Conservation (phyloP, 2,113 vertebrate species). For the Tursiops truncatus region DNA sequence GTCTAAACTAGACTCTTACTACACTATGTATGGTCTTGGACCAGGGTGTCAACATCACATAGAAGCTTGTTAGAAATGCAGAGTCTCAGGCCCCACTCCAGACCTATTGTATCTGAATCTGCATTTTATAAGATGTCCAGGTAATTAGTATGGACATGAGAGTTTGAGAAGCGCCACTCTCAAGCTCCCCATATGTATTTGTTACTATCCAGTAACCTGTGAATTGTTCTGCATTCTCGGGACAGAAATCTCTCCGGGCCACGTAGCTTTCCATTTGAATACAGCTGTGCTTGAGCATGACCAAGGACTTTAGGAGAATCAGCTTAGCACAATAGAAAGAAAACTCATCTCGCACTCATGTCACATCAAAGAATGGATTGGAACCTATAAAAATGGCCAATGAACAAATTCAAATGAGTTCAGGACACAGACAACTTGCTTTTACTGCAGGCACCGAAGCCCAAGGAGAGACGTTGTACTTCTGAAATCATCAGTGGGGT, state of each 20-base stretch:
- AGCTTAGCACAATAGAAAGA: neutral
- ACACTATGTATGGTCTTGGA: too few relatives aligned
- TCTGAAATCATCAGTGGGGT: neutral
- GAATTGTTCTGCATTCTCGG: neutral
- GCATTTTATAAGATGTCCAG: neutral
- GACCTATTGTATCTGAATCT: neutral
- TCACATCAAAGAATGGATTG: neutral
- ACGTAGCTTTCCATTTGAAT: neutral
- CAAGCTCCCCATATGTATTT: neutral
- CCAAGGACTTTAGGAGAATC: neutral
- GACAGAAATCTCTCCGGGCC: neutral
- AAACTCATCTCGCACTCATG: neutral
- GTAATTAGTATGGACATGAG: neutral
- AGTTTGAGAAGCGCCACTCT: neutral
- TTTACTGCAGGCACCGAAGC: neutral
- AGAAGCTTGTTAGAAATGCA: neutral
- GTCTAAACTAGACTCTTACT: neutral
- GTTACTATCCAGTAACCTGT: neutral
- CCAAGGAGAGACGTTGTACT: neutral
- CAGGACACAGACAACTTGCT: neutral
- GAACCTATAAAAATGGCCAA: neutral
- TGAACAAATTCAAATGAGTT: neutral
- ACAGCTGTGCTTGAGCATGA: neutral
- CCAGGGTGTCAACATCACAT: neutral
- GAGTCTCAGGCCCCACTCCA: neutral